Percentiles rank a stretch among this genome's conserved stretches.
These are phyloP conservation scores for Macrotis lagotis DNA, from an alignment of 2,113 vertebrate genomes.

Conservation along the genomic window DNA sequence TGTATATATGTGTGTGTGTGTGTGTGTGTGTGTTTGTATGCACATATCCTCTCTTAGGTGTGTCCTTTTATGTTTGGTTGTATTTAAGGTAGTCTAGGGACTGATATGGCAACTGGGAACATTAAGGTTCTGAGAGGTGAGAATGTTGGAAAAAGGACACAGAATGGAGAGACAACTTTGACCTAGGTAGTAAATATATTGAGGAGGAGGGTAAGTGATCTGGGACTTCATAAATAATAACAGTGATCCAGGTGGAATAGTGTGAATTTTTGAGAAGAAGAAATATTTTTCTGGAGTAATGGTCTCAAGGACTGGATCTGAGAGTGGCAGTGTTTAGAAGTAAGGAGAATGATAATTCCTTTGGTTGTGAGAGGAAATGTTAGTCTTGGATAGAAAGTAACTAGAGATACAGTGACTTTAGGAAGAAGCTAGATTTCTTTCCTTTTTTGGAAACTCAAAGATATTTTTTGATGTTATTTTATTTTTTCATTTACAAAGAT, in stretches of 20 bases:
- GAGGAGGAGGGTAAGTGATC: neutral
- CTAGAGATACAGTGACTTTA: neutral
- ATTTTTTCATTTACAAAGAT: no score
- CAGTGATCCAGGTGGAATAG: neutral
- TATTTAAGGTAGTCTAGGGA: neutral
- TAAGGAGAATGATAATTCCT: neutral
- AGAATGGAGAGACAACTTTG: neutral
- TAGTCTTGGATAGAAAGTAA: neutral
- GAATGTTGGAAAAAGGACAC: neutral
- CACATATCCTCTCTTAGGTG: neutral
- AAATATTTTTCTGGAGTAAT: neutral
- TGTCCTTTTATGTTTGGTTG: neutral
- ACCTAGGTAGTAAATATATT: neutral
- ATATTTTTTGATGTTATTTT: no score
- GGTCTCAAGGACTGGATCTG: neutral
- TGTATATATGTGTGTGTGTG: neutral
- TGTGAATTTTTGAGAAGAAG: neutral
- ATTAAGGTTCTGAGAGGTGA: neutral
- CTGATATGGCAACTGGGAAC: neutral
- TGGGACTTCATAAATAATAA: neutral
- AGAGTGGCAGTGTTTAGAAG: neutral
- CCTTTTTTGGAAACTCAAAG: no score
- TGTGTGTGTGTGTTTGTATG: no score
- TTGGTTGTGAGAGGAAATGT: neutral
- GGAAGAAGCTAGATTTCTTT: neutral